Base-by-base conservation (phyloP, 2,113 vertebrate genomes). In the Prinia subflava region DNA sequence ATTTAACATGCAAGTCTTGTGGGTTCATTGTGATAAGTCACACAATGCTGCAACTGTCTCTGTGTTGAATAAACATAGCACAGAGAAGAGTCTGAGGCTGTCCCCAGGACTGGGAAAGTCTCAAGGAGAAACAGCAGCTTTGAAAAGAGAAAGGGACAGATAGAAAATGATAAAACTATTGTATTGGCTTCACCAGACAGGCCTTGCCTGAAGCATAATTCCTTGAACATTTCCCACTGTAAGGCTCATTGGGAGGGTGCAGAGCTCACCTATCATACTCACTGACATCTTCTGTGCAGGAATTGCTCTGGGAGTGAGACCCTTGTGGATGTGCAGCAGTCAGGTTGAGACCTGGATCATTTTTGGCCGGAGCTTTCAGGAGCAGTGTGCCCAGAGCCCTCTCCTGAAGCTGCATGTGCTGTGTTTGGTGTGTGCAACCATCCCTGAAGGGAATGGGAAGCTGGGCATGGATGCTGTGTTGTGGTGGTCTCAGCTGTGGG, bases 1-100 rank as follows among this genome's bases (percentile, higher is more conserved):
- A 95, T 96, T 95, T 93, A 89, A 68, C 76, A 95, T 95, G 92
- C 94, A 78, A 86, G 90, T 90, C 94, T 92, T 96, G 95, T 83
- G 90, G 59, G 55, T 73, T 81, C 63, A 53, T 93, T 94, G 89
- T 89, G 91, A 89, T 93, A 93, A 96, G 86, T 93, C 56, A 44
- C 80, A 96, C 92, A 97, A 83, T 89, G 86, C 64, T 92, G 83
- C 41, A 56, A 89, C 91, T 92, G 76, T 92, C 69, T 93, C 46
- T 52, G 37, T 78, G 35, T 50, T 87, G 80, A 94, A 75, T 71
- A 93, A 94, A 92, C 52, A 73, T 2, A 67, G 22, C 0, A 0
- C 10, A 37, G 83, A 93, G 79, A 63, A 70, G 86, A 83, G 39
- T 41, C 68, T 89, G 86, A 83, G 76, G 39, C 73, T 86, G 64